A percentile compares a stretch with the other conserved stretches of the same genome.
Evolutionary conservation across 2,888 invertebrate species (phyloP).

Genomic region (Philereme transversata): DNA sequence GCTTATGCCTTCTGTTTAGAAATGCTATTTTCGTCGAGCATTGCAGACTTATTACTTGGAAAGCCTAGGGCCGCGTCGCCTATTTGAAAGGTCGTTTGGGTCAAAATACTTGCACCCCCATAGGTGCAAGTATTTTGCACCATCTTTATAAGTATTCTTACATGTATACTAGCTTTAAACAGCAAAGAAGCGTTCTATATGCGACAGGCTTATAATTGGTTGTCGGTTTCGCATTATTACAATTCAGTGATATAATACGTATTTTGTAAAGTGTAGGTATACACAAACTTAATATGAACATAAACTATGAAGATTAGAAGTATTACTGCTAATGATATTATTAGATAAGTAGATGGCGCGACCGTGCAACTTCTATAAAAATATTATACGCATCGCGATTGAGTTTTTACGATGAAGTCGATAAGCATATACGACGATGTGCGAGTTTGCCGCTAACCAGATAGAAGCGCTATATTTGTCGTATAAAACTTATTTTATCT

Average conservation of each 20-base stretch:
- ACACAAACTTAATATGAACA: not conserved
- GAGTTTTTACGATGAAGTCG: conserved; percentile 21
- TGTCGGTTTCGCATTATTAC: no score
- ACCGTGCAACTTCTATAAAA: not conserved
- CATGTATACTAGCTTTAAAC: no score
- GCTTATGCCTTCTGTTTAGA: conserved; percentile 36
- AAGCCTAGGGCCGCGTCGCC: conserved; percentile 3
- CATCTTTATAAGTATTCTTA: no score
- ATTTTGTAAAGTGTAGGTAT: not conserved
- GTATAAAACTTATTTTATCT: no score
- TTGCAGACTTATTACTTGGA: conserved; percentile 22
- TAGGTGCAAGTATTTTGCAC: no score
- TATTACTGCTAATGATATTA: not conserved
- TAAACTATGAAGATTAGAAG: not conserved
- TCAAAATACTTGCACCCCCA: not conserved
- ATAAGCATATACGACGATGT: conserved; percentile 22
- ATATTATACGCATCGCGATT: conserved; percentile 18
- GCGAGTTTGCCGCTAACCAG: not conserved
- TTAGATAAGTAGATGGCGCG: not conserved
- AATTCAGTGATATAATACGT: not conserved
- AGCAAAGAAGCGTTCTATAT: no score
- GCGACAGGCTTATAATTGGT: no score
- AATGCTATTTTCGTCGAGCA: conserved; percentile 29
- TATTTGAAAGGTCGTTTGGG: conserved; percentile 12
- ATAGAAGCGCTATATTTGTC: no score